Evolutionary conservation across 2,888 invertebrate genomes (phyloP), one percentile per base, ranked within the genome.

Genomic region (Cheilosia soror): DNA sequence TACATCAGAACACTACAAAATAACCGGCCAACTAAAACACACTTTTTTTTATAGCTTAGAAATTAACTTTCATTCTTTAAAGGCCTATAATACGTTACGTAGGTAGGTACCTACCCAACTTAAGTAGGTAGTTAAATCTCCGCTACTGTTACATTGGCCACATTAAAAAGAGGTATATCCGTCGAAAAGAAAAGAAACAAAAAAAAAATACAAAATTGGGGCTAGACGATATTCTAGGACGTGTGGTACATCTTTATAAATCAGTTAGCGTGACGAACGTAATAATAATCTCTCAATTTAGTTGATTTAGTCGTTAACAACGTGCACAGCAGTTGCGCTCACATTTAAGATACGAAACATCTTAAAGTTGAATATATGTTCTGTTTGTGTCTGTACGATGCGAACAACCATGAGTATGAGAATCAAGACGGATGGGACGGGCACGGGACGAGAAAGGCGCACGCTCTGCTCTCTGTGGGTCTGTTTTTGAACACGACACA

Each of bases 291-390:
- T 44, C 29, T 44, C 44, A 62, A 62, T 62, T 62, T 62, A 44
- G 44, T 62, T 62, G 62, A 62, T 62, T 62, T 62, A 62, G 29
- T 44, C 62, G 62, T 44, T 62, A 60, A 60, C 40, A 60, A 60
- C 40, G 40, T 9, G 44, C 42, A 37, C 15, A 33, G 33, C 33
- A 42, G 42, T 42, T 27, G 40, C 37, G 33, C 25, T 13, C 58
- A 6, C 15, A 55, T 55, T 55, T 27, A 55, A 27, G 27, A 20
- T 15, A 57, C 37, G 27, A 25, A 53, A 11, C 27, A 29, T 29
- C 33, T 37, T 37, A 25, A 25, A 58, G 25, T 25, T 20, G 47
- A 6, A 47, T 2, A 47, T 2, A 37, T 37, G 20, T 33, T 29
- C 4, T 29, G 29, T 29, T 3, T 29, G 29, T 29, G 29, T 29